Evolutionary conservation across 2,797 vertebrate genomes (phyloP).

Genomic region (Tamandua tetradactyla): DNA sequence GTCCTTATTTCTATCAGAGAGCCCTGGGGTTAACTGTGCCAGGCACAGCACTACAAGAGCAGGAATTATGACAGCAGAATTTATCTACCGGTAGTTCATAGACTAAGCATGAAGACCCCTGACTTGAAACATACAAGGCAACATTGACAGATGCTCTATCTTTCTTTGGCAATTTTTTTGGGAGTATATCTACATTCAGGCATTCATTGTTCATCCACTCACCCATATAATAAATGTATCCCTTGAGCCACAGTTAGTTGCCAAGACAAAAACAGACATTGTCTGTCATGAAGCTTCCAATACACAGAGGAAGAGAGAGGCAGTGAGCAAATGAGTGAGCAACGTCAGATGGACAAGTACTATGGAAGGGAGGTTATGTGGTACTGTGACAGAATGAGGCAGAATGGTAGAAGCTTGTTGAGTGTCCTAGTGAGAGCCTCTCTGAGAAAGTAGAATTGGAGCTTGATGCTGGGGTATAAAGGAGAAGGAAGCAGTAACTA

Average conservation of each 20-base stretch:
- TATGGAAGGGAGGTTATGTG: rapidly evolving
- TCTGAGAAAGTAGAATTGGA: background rate
- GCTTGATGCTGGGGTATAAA: background rate
- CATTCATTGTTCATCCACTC: background rate
- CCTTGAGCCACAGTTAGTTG: background rate
- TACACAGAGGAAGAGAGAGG: background rate
- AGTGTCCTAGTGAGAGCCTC: background rate
- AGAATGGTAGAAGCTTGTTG: background rate
- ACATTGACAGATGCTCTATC: background rate
- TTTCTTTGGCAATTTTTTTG: background rate
- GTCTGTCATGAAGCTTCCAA: background rate
- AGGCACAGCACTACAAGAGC: background rate
- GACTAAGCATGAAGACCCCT: background rate
- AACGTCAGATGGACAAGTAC: background rate
- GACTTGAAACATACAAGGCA: background rate
- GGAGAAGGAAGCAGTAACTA: background rate
- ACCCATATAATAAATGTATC: background rate
- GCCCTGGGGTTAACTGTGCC: background rate
- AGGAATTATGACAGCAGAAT: background rate
- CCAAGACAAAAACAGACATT: background rate
- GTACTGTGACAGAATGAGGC: background rate
- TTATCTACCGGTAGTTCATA: background rate
- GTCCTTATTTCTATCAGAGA: background rate
- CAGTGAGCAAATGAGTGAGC: background rate
- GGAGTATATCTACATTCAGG: background rate